Base-by-base conservation (phyloP, 1,140 invertebrate species). In the Pogonus chalceus region DNA sequence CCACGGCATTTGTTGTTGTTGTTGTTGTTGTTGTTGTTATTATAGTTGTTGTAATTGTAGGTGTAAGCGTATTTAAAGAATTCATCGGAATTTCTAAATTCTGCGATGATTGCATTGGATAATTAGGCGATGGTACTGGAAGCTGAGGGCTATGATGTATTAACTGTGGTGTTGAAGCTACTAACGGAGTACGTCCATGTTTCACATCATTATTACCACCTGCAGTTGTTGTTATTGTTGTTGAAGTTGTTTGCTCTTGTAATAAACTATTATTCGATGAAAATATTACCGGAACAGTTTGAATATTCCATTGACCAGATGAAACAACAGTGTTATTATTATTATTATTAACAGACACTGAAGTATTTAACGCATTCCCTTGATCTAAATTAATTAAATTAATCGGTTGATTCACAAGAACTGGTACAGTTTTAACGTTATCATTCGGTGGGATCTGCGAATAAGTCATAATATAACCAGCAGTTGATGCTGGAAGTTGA, bases 71-170 rank as follows among this genome's bases (percentile, higher is more conserved):
- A 37, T 53, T 31, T 20, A 46, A 20, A 54, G 26, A 51, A n/a
- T 21, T 43, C 37, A 4, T 16, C 3, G 9, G 37, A 7, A 43
- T 16, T 31, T 18, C 7, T 43, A 43, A 10, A 3, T 43, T 9
- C 7, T 43, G 26, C 26, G 18, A 46, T 2, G 54, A 58, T 37
- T 62, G 62, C 39, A 67, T 56, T 10, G 66, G 66, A 57, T 65
- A 67, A 54, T 63, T 65, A 3, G 65, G 65, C 2, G 66, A 65
- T 26, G 64, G 61, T 20, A 60, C 52, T 24, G 66, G 66, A 37
- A 68, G 54, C 54, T 67, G 65, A 9, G 65, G 65, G 43, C 64
- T 67, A 54, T 60, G 60, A 20, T 64, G 62, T 46, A 21, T 23
- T 47, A 63, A 57, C 48, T 57, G 55, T 47, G 46, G 57, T 20